phyloP scores from a whole-genome alignment of 2,113 vertebrate species.

The Upupa epops region DNA sequence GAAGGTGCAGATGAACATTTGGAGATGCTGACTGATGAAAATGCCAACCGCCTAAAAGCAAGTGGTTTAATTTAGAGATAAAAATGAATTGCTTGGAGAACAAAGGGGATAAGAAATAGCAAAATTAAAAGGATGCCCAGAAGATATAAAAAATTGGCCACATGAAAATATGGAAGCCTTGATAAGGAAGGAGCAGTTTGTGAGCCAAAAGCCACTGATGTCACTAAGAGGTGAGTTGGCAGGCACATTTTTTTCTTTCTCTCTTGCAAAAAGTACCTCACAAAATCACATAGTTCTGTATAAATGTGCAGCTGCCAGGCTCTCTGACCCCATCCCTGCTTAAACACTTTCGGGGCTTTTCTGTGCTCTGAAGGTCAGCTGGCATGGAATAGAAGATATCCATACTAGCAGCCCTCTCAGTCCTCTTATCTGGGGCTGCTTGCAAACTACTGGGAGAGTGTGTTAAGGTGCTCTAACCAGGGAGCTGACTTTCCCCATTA shows the following conservation, averaged over 20 bases:
- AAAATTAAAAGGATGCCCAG: slow-evolving; percentile 20
- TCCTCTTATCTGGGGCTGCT: not conserved
- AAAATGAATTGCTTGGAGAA: not conserved
- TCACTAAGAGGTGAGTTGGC: not conserved
- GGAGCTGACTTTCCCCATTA: not conserved
- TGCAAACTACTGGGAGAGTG: not conserved
- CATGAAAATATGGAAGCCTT: not conserved
- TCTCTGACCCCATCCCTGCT: not conserved
- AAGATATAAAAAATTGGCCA: slow-evolving; percentile 5
- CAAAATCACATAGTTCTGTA: not conserved
- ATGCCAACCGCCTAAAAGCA: slow-evolving; percentile 19
- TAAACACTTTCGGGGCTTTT: not conserved
- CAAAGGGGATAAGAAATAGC: slow-evolving; percentile 27
- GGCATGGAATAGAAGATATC: not conserved
- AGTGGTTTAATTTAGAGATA: slow-evolving; percentile 40
- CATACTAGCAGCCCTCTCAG: not conserved
- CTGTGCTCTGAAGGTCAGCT: not conserved
- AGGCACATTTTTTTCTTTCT: not conserved
- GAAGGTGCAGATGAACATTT: slow-evolving; percentile 41
- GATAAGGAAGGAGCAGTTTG: not conserved
- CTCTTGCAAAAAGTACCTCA: not conserved
- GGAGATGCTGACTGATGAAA: slow-evolving; percentile 44
- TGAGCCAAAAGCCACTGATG: not conserved
- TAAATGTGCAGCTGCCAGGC: not conserved
- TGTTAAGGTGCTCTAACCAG: not conserved